Percentiles rank a stretch among this genome's conserved stretches.
Conservation (phyloP, 1,140 invertebrate species). For the Caenorhabditis elegans region WBcel235 BX284602.5:12354501-12355000, state of each 20-base stretch:
- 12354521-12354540: neutral
- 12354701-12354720: neutral
- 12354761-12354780: neutral
- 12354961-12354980: no score
- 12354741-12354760: slow-evolving; percentile 31
- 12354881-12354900: no score
- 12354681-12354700: neutral
- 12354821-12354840: no score
- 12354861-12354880: no score
- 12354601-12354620: neutral
- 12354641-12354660: neutral
- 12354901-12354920: no score
- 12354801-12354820: neutral
- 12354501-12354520: no score
- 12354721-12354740: neutral
- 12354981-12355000: no score
- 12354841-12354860: no score
- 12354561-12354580: slow-evolving; percentile 22
- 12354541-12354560: slow-evolving; percentile 28
- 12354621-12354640: neutral
- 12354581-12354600: no score
- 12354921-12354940: no score
- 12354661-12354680: neutral
- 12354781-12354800: neutral
- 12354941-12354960: no score